These are phyloP conservation scores for Drosophila tristis DNA, from an alignment of 1,140 invertebrate genomes.

Conservation along the genomic window DNA sequence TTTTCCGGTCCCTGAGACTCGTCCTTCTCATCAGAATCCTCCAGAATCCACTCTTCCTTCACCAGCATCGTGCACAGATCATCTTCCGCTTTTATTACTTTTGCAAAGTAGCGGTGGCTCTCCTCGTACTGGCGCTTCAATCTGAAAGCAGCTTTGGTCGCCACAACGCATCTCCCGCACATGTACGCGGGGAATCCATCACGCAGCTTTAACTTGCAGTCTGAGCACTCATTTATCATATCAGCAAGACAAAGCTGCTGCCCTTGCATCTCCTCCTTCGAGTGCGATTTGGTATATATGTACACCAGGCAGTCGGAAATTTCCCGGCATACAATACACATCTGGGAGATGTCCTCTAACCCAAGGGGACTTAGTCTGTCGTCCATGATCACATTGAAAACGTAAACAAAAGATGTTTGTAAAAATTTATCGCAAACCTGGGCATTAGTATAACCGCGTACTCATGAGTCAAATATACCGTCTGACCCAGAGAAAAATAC, in stretches of 20 bases:
- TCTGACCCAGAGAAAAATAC: too few species aligned
- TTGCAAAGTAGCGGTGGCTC: conserved; percentile 12
- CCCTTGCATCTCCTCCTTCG: background rate
- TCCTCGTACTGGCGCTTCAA: conserved; percentile 2
- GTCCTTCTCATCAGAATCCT: too few species aligned
- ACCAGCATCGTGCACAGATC: background rate
- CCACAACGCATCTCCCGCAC: conserved; percentile 12
- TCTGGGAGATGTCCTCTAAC: too few species aligned
- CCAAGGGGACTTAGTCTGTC: too few species aligned
- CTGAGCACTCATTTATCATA: conserved; percentile 27
- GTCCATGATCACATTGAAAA: too few species aligned
- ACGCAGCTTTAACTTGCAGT: background rate
- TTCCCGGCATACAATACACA: too few species aligned
- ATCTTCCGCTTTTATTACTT: background rate
- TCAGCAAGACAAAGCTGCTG: conserved; percentile 7
- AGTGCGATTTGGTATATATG: too few species aligned
- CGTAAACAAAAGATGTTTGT: too few species aligned
- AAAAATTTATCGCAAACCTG: too few species aligned
- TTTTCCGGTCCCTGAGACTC: background rate
- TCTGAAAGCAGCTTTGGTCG: conserved; percentile 1
- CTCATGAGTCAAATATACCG: too few species aligned
- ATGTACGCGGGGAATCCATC: conserved; percentile 23
- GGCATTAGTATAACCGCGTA: too few species aligned
- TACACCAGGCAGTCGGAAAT: too few species aligned
- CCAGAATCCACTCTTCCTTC: background rate